These are phyloP conservation scores for Pantala flavescens DNA, from an alignment of 1,140 invertebrate species.

Conservation along the genomic window DNA sequence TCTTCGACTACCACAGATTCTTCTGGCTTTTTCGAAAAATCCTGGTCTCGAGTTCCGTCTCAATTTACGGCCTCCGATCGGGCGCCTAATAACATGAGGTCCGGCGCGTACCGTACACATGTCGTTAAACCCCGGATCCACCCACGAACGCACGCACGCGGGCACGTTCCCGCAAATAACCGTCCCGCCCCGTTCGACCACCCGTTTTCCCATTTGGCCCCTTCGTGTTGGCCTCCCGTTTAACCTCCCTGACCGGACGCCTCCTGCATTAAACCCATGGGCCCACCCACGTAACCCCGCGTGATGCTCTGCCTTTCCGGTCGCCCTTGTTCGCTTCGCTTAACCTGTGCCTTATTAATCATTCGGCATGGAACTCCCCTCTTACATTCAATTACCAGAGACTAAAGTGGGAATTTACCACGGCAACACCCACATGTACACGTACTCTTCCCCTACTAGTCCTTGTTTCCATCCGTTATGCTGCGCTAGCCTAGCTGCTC, in stretches of 20 bases:
- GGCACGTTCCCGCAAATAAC: neutral
- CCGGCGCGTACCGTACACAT: neutral
- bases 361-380: neutral
- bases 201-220: neutral
- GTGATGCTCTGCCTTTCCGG: neutral
- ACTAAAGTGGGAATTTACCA: neutral
- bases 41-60: neutral
- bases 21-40: too few relatives aligned
- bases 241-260: neutral
- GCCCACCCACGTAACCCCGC: neutral
- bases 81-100: neutral
- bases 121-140: too few relatives aligned
- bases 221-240: too few relatives aligned
- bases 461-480: too few relatives aligned
- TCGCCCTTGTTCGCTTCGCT: neutral
- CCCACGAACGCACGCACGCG: neutral
- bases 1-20: too few relatives aligned
- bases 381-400: neutral
- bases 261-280: neutral
- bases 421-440: neutral
- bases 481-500: too few relatives aligned
- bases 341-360: conserved; percentile 3
- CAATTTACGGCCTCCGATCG: neutral
- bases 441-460: neutral
- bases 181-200: neutral